A percentile compares a stretch with the other conserved stretches of the same genome.
These are phyloP conservation scores for Clarias batrachus DNA, from an alignment of 2,113 vertebrate species.

Conservation along the genomic window DNA sequence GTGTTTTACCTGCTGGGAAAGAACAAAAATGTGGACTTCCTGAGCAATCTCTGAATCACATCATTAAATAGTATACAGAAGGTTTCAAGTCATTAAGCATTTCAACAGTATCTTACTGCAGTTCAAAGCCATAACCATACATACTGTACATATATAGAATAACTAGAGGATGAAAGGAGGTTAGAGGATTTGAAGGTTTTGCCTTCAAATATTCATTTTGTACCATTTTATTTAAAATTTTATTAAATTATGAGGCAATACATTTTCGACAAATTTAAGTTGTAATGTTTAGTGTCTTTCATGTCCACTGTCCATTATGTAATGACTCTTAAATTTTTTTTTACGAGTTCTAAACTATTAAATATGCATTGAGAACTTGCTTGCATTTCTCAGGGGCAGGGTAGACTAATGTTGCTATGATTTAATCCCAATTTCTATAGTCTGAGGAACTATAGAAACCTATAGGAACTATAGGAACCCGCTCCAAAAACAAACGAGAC, in stretches of 20 bases:
- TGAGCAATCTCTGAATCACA: not conserved
- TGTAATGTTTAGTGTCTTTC: not conserved
- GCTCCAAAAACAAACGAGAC: not conserved
- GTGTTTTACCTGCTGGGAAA: constrained; percentile 12
- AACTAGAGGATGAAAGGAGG: not conserved
- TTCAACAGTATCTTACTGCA: not conserved
- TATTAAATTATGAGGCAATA: not conserved
- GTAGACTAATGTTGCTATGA: not conserved
- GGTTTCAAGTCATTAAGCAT: not conserved
- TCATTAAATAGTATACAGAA: not conserved
- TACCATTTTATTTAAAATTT: not conserved
- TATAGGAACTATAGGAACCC: not conserved
- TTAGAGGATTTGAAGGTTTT: not conserved
- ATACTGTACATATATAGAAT: not conserved
- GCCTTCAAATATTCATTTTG: not conserved
- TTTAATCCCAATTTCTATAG: not conserved
- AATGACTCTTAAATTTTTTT: not conserved
- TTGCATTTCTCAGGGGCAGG: not conserved
- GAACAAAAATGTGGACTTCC: constrained; percentile 2
- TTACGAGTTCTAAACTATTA: not conserved
- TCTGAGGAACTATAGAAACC: not conserved
- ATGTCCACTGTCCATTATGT: not conserved
- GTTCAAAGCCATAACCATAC: not conserved
- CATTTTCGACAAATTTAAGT: not conserved
- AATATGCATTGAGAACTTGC: not conserved